Percentiles rank a stretch among this genome's conserved stretches.
Evolutionary conservation across 1,140 invertebrate species (phyloP).

Genomic region (Pinna nobilis): DNA sequence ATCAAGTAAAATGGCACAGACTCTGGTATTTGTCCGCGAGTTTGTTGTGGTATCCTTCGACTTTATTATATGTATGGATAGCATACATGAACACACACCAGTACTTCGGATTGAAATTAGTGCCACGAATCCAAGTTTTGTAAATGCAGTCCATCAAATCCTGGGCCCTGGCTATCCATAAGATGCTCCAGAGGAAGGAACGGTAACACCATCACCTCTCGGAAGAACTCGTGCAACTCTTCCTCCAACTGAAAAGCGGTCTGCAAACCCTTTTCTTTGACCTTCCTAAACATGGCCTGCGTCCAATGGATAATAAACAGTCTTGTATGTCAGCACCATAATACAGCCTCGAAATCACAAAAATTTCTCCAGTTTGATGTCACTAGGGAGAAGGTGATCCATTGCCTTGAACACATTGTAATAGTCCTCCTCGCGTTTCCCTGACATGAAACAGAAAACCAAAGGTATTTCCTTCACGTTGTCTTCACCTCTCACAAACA

Average conservation of each 20-base stretch:
- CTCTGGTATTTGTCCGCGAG: background rate
- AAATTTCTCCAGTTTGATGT: background rate
- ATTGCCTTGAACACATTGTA: constrained; percentile 11
- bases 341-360: background rate
- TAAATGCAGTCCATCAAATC: constrained; percentile 10
- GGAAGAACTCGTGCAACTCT: too few species aligned
- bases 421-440: constrained; percentile 20
- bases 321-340: background rate
- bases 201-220: background rate
- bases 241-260: too few species aligned
- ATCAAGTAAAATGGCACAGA: constrained; percentile 13
- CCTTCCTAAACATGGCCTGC: too few species aligned
- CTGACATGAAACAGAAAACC: constrained; percentile 28
- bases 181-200: background rate
- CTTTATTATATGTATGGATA: constrained; percentile 15
- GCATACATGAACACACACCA: constrained; percentile 5
- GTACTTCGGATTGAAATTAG: background rate
- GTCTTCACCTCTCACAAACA: constrained; percentile 10
- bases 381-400: background rate
- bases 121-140: constrained; percentile 3
- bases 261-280: too few species aligned
- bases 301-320: background rate
- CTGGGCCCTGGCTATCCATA: background rate
- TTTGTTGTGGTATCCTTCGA: constrained; percentile 25
- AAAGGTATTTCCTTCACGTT: constrained; percentile 21